Evolutionary conservation across 2,113 vertebrate species (phyloP).

Genomic region (Martes martes): DNA sequence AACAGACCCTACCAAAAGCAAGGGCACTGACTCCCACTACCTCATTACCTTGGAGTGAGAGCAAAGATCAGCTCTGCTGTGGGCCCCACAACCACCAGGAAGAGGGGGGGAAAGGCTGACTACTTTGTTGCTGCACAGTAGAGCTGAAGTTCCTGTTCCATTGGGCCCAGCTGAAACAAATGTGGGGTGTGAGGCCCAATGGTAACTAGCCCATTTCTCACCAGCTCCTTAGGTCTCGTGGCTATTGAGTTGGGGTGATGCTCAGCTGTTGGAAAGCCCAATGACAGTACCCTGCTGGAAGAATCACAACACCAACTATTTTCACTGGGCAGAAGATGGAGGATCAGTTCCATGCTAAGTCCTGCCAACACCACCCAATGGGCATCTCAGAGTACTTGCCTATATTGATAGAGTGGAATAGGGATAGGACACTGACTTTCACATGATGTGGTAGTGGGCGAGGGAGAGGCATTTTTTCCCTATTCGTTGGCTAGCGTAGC

Average conservation of each 20-base stretch:
- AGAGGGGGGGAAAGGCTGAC: accelerated
- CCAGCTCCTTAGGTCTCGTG: neutral
- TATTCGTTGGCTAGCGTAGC: neutral
- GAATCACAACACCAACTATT: neutral
- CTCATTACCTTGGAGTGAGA: neutral
- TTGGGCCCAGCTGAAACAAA: too few relatives aligned
- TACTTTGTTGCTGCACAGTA: too few relatives aligned
- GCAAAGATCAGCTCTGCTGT: neutral
- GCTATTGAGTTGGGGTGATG: neutral
- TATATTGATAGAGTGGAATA: accelerated
- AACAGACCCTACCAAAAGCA: neutral
- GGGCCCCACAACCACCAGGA: neutral
- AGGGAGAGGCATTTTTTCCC: neutral
- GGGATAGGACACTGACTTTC: neutral
- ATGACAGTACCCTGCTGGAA: neutral
- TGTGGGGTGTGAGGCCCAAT: too few relatives aligned
- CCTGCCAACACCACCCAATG: neutral
- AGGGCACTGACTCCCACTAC: too few relatives aligned
- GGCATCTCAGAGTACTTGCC: neutral
- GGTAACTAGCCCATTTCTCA: too few relatives aligned
- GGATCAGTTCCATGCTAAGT: neutral
- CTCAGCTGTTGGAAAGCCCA: neutral
- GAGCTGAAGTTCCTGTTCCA: too few relatives aligned
- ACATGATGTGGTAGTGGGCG: accelerated
- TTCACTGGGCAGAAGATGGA: too few relatives aligned